phyloP scores from a whole-genome alignment of 2,888 invertebrate genomes.

The Alloscopus bannaensis region DNA sequence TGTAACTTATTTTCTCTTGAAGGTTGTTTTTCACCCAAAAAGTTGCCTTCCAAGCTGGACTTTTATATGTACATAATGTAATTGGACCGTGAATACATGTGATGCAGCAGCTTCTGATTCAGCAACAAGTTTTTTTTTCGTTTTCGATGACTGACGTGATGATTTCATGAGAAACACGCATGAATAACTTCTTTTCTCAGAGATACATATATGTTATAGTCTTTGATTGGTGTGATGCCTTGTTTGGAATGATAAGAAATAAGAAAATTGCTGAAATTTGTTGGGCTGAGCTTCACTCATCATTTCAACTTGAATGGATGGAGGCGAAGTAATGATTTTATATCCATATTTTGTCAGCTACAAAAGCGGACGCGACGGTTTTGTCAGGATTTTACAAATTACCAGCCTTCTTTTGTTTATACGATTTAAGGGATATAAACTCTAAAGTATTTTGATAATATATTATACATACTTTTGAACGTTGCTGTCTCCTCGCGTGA shows the following conservation, averaged over 20 bases:
- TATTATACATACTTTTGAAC: no score
- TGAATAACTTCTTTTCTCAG: constrained; percentile 6
- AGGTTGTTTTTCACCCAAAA: constrained; percentile 12
- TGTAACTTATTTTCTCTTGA: constrained; percentile 13
- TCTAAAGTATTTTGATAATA: no score
- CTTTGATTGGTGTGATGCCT: constrained; percentile 11
- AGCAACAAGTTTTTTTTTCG: constrained; percentile 28
- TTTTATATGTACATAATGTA: constrained; percentile 43
- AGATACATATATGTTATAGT: constrained; percentile 9
- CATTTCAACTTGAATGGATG: no score
- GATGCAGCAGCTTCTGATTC: constrained; percentile 21
- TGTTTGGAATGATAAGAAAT: constrained; percentile 18
- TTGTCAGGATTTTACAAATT: no score
- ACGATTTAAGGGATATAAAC: no score
- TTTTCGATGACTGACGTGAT: constrained; percentile 19
- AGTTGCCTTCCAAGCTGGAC: constrained; percentile 29
- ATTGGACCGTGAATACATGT: constrained; percentile 33
- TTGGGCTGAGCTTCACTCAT: no score
- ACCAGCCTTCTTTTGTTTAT: no score
- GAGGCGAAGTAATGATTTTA: no score
- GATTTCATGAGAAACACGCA: constrained; percentile 12
- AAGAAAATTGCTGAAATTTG: constrained; percentile 23
- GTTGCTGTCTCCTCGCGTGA: no score
- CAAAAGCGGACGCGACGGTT: no score
- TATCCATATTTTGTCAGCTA: no score